Evolutionary conservation across 2,888 invertebrate genomes (phyloP), one percentile per base, ranked within the genome.

Genomic region (Danaus chrysippus): DNA sequence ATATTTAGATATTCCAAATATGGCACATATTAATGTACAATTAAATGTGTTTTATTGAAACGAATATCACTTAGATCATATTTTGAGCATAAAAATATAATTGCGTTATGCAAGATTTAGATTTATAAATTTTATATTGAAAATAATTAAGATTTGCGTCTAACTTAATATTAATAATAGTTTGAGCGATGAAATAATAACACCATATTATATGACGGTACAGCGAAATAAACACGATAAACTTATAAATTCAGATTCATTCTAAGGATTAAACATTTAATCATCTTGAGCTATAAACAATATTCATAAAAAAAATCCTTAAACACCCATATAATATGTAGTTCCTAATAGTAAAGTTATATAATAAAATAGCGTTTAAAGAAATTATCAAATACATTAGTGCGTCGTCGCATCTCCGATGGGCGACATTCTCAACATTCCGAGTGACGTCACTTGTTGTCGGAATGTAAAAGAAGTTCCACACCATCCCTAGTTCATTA

Each of bases 241-340:
- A 82, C 73, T 78, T 81, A 84, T 81, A 85, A 86, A 86, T 86
- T 85, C 85, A 86, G 84, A 86, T 86, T 86, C 82, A 83, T 82
- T 77, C 81, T 80, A 80, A 79, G 71, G 73, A 74, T 76, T 73
- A 74, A 79, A 79, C 76, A 78, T 76, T 75, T 82, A 79, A 82
- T 82, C 75, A 76, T 77, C 83, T 84, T 83, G 84, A 86, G 86
- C 86, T 83, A 82, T 78, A 81, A 80, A 81, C 78, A 75, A 79
- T 80, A 78, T 56, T 66, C 65, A 71, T 67, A 69, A 70, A 63
- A 64, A 60, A 70, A 79, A 78, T 83, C 84, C 83, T 79, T 83
- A 81, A 81, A 83, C 81, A 83, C 83, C 84, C 79, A 81, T 84
- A 79, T 75, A 78, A 80, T 84, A 81, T 75, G 77, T 78, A 83